Evolutionary conservation across 2,888 invertebrate species (phyloP).

Genomic region (Dicycla oo): DNA sequence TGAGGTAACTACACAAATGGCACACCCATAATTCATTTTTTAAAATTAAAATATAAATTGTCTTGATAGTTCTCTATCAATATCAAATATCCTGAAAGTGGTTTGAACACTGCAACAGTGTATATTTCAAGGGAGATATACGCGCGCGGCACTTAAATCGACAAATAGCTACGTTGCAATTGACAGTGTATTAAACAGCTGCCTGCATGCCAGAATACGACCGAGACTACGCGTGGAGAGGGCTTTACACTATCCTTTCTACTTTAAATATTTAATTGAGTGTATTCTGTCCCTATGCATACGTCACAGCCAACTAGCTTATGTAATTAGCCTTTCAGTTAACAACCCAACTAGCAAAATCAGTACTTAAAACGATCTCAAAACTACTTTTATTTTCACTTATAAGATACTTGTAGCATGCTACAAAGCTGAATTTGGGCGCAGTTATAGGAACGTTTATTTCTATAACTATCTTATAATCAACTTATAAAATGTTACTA

Average conservation of each 20-base stretch:
- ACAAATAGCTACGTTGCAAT: constrained; percentile 89
- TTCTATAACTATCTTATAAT: too few species aligned
- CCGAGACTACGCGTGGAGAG: constrained; percentile 68
- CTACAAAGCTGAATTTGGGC: too few species aligned
- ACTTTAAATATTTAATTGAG: too few species aligned
- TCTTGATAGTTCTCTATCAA: constrained; percentile 13
- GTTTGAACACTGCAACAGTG: constrained; percentile 68
- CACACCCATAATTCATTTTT: neutral
- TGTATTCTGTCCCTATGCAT: too few species aligned
- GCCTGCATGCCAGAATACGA: constrained; percentile 86
- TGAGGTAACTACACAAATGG: neutral
- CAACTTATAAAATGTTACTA: too few species aligned
- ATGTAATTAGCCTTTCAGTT: too few species aligned
- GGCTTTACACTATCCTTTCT: constrained; percentile 60
- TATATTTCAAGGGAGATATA: constrained; percentile 82
- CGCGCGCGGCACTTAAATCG: constrained; percentile 84
- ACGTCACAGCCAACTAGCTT: too few species aligned
- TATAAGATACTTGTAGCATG: too few species aligned
- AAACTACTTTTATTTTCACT: too few species aligned
- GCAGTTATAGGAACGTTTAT: too few species aligned
- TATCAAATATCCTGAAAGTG: constrained; percentile 52
- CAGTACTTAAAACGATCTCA: neutral
- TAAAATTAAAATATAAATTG: constrained; percentile 11
- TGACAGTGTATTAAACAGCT: constrained; percentile 89
- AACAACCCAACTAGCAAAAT: neutral